Percentiles rank a stretch among this genome's conserved stretches.
phyloP scores from a whole-genome alignment of 2,113 vertebrate genomes.

The Struthio camelus region DNA sequence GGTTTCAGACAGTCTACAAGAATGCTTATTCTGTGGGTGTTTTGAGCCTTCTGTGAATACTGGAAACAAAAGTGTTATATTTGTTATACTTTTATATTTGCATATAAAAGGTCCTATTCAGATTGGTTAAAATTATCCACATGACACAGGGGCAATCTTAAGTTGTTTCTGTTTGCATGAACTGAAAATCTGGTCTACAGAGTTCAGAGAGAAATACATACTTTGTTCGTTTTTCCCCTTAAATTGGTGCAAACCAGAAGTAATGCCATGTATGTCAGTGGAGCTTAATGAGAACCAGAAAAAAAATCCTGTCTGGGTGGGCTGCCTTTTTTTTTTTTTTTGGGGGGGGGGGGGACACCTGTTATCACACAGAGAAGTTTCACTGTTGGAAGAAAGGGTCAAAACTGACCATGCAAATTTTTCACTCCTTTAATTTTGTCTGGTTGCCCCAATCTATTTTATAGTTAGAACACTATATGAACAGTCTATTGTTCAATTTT shows the following conservation, averaged over 20 bases:
- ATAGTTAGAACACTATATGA: background rate
- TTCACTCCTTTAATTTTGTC: background rate
- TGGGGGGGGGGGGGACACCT: too few relatives aligned
- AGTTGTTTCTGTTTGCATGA: background rate
- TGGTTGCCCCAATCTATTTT: background rate
- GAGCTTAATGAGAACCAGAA: background rate
- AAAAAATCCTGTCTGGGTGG: background rate
- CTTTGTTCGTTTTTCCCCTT: background rate
- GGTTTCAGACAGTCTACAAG: background rate
- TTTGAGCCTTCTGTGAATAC: background rate
- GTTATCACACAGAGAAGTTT: background rate
- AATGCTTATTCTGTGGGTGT: background rate
- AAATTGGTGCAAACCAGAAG: background rate
- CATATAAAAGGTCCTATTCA: background rate
- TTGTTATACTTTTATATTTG: background rate
- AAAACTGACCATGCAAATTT: background rate
- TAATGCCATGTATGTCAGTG: background rate
- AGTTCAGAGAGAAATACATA: background rate
- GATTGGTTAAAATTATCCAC: background rate
- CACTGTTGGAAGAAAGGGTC: background rate
- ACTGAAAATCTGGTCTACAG: background rate
- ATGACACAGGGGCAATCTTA: background rate
- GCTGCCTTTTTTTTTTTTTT: background rate
- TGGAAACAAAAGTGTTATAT: background rate
- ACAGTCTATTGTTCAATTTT: background rate